Conservation (phyloP, 2,797 vertebrate genomes). For the Centroberyx gerrardi region DNA sequence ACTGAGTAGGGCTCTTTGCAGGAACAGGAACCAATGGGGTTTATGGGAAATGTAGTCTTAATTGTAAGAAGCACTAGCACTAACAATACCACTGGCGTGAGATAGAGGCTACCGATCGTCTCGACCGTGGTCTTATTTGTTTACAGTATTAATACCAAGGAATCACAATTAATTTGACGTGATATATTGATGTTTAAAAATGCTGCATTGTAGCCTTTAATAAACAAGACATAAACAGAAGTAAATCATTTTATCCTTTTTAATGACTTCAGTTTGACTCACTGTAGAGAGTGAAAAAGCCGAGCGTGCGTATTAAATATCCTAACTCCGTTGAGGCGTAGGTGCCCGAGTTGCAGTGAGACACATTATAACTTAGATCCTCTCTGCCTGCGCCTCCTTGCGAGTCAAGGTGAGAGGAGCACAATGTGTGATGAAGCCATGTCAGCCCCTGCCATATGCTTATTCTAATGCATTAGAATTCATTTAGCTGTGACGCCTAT, state of each 20-base stretch:
- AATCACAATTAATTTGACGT: too few species aligned
- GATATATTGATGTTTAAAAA: too few species aligned
- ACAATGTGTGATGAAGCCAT: conserved; percentile 52
- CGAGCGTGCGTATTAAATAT: neutral
- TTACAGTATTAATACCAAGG: too few species aligned
- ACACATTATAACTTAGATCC: conserved; percentile 11
- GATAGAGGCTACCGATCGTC: too few species aligned
- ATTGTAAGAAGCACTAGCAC: neutral
- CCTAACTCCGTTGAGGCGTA: neutral
- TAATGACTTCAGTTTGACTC: neutral
- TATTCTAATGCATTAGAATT: conserved; percentile 72
- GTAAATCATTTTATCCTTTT: neutral
- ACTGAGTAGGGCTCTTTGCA: neutral
- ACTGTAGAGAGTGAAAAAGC: too few species aligned
- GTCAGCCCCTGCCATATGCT: conserved; percentile 76
- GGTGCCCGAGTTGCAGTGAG: conserved; percentile 28
- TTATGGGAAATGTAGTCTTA: neutral
- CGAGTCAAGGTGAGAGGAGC: conserved; percentile 66
- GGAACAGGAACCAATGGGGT: neutral
- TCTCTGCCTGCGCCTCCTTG: conserved; percentile 20
- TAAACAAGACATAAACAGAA: too few species aligned
- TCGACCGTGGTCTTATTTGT: too few species aligned
- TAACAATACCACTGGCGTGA: too few species aligned
- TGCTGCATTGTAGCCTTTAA: too few species aligned
- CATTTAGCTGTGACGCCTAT: conserved; percentile 70